phyloP scores from a whole-genome alignment of 2,113 vertebrate genomes.

The Egretta garzetta region DNA sequence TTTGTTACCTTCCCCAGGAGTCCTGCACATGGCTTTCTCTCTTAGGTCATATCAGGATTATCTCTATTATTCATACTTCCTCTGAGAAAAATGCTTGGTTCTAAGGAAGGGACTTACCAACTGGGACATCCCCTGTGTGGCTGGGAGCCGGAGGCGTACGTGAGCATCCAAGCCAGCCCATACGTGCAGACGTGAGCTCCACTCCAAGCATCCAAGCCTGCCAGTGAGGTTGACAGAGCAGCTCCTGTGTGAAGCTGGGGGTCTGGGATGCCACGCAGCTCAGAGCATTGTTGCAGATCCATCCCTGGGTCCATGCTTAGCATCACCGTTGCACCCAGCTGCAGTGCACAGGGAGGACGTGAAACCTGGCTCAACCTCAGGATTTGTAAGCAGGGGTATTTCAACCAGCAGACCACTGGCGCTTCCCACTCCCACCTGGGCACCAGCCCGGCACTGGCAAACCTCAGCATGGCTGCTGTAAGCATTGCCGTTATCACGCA shows the following conservation, averaged over 20 bases:
- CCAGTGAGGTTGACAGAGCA: not conserved
- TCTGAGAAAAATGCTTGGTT: not conserved
- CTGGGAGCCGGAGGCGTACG: not conserved
- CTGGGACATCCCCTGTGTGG: not conserved
- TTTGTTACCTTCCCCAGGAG: not conserved
- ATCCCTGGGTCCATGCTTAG: not conserved
- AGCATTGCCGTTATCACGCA: not conserved
- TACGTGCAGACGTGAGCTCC: not conserved
- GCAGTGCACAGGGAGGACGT: not conserved
- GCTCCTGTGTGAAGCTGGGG: not conserved
- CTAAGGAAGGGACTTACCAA: not conserved
- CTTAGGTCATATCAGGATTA: not conserved
- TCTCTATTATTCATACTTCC: not conserved
- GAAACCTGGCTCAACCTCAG: not conserved
- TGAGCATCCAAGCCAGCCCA: not conserved
- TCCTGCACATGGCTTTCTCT: not conserved
- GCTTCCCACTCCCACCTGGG: not conserved
- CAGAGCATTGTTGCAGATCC: not conserved
- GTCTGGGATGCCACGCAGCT: not conserved
- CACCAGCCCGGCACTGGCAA: not conserved
- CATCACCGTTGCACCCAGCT: not conserved
- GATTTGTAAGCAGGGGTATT: not conserved
- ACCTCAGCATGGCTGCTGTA: not conserved
- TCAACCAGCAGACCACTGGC: not conserved
- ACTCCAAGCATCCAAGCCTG: rapidly evolving